Evolutionary conservation across 30 jellyfish, hydroid and myxozoan species (phyloP), one percentile per base, ranked within the genome.

Genomic region (Hydractinia echinata): DNA sequence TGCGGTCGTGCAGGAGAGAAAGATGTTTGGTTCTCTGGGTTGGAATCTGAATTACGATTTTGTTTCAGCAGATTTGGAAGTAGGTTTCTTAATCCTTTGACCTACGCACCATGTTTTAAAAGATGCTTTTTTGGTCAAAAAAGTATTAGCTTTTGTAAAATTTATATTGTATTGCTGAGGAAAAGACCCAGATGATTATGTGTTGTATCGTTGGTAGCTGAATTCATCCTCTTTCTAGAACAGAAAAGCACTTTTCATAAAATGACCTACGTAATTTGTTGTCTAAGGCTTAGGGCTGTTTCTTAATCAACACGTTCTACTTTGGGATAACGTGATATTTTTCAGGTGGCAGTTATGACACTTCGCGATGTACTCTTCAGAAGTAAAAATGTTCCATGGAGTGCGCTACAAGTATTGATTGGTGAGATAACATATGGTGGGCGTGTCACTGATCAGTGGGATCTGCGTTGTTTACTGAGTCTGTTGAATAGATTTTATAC

Each of bases 1-100:
- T 55, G 95, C 96, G 7, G 89, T 89, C 54, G 95, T 89, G 9
- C 96, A 89, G 53, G 95, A 84, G 62, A 78, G 96, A 70, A 84
- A 86, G 19, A 80, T 73, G 51, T 89, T 82, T 61, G 96, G 96
- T n/a, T 80, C 96, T 14, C 80, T 84, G 53, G 96, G 96, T 1
- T 89, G 96, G 96, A 89, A 89, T 55, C 76, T 84, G 44, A 87
- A 91, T 8, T 89, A 89, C 30, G 96, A 89, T 53, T 89, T 89
- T 77, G 84, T 81, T 16, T 76, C 86, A 53, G 69, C 96, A 11
- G 96, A 89, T 79, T 86, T 89, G 8, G 96, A 89, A 91, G 96
- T 89, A 48, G 58, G 30, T 55, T n/a, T 64, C 39, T 64, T 64
- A 13, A 64, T n/a, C 9, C 16, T 6, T 64, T 1, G 9, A 30